These are phyloP conservation scores for Coendou prehensilis DNA, from an alignment of 2,797 vertebrate genomes.

Conservation along the genomic window DNA sequence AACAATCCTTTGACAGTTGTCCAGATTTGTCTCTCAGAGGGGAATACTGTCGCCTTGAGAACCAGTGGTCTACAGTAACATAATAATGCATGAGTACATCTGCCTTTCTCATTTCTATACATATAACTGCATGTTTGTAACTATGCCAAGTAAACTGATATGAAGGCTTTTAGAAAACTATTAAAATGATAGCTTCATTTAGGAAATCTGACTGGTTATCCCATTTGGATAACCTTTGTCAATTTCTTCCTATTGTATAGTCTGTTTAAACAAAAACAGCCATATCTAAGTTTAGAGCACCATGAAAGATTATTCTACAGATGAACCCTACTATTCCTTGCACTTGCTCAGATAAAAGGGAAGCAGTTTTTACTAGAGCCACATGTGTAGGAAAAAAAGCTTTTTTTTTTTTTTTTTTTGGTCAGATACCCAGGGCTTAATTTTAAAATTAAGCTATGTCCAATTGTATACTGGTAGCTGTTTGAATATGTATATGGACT, in stretches of 20 bases:
- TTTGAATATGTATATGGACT: background rate
- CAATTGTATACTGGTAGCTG: background rate
- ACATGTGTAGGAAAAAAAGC: too few relatives aligned
- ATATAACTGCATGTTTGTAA: background rate
- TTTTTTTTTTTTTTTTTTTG: too few relatives aligned
- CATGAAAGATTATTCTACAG: background rate
- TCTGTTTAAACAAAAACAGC: slow-evolving; percentile 16
- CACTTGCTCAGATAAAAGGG: background rate
- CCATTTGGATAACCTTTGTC: background rate
- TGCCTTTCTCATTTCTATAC: background rate
- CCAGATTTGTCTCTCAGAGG: background rate
- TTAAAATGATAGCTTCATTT: slow-evolving; percentile 26
- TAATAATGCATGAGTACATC: background rate
- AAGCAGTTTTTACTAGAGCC: background rate
- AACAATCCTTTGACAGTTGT: background rate
- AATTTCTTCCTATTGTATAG: background rate
- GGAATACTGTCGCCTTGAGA: background rate
- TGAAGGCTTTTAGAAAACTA: slow-evolving; percentile 43
- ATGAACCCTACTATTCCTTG: background rate
- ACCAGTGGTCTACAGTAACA: background rate
- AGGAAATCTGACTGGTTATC: slow-evolving; percentile 28
- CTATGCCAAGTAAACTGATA: background rate
- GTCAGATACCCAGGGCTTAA: background rate
- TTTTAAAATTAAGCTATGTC: slow-evolving; percentile 41
- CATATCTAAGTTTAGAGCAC: background rate